Evolutionary conservation across 2,888 invertebrate genomes (phyloP).

Genomic region (Thymelicus lineola): DNA sequence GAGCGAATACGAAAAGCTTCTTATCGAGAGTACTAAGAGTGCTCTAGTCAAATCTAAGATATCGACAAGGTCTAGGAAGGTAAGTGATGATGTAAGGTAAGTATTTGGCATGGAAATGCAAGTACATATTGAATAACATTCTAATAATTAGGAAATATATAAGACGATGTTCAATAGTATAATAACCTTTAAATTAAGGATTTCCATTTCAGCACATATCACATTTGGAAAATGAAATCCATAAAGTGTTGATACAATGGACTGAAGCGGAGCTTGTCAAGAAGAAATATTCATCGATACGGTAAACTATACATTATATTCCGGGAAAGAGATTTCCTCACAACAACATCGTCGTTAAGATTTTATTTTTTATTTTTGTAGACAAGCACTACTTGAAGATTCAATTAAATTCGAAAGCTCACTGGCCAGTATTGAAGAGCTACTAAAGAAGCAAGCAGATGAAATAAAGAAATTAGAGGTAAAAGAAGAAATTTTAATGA

Average conservation of each 20-base stretch:
- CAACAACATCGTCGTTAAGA: too few relatives aligned
- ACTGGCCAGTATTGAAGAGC: constrained; percentile 88
- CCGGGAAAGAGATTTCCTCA: not conserved
- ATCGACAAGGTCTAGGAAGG: constrained; percentile 87
- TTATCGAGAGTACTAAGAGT: constrained; percentile 85
- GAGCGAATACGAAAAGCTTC: constrained; percentile 85
- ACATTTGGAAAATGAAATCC: constrained; percentile 92
- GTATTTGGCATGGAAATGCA: not conserved
- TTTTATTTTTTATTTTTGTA: constrained; percentile 47
- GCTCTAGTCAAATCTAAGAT: constrained; percentile 77
- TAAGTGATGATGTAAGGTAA: constrained; percentile 58
- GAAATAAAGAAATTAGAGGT: constrained; percentile 92
- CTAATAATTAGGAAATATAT: too few relatives aligned
- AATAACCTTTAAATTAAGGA: not conserved
- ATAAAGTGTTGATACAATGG: constrained; percentile 92
- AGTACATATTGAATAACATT: too few relatives aligned
- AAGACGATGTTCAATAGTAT: not conserved
- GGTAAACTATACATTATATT: constrained; percentile 57
- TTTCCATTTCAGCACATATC: constrained; percentile 82
- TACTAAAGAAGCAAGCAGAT: constrained; percentile 87
- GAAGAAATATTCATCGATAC: constrained; percentile 90
- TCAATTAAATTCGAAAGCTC: constrained; percentile 90
- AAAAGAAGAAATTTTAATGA: constrained; percentile 25
- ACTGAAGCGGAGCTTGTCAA: constrained; percentile 92
- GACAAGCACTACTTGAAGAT: constrained; percentile 88